Conservation (phyloP, 2,888 invertebrate species). For the Troilus luridus region DNA sequence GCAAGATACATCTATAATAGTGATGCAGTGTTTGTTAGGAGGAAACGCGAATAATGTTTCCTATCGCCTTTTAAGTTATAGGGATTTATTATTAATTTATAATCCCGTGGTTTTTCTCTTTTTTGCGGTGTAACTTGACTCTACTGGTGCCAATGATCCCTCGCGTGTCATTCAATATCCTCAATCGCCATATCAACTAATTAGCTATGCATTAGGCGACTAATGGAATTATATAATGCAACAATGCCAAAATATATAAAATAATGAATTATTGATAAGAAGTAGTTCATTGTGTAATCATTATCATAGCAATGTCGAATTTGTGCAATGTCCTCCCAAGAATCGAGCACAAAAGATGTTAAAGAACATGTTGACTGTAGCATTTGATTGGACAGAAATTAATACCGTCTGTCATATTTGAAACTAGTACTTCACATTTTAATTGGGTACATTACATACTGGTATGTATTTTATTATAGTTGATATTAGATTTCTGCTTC, state of each 20-base stretch:
- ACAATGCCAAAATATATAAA: not conserved
- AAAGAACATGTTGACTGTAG: not conserved
- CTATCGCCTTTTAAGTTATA: not conserved
- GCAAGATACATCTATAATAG: not conserved
- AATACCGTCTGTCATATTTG: too few relatives aligned
- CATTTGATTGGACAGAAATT: not conserved
- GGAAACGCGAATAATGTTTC: not conserved
- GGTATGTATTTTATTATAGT: too few relatives aligned
- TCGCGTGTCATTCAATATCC: not conserved
- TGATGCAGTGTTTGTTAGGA: not conserved
- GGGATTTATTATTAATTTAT: not conserved
- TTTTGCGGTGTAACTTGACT: not conserved
- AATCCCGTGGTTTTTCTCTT: not conserved
- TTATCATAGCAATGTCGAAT: not conserved
- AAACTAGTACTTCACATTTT: too few relatives aligned
- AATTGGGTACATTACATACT: too few relatives aligned
- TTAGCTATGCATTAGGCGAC: not conserved
- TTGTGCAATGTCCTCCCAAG: not conserved
- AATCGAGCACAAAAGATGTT: not conserved
- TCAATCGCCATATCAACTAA: not conserved
- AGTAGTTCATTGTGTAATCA: not conserved
- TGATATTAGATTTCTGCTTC: too few relatives aligned
- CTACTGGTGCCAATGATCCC: not conserved
- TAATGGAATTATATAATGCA: constrained; percentile 4
- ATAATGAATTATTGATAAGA: not conserved